Evolutionary conservation across 2,113 vertebrate genomes (phyloP).

Genomic region (Cyprinodon variegatus): DNA sequence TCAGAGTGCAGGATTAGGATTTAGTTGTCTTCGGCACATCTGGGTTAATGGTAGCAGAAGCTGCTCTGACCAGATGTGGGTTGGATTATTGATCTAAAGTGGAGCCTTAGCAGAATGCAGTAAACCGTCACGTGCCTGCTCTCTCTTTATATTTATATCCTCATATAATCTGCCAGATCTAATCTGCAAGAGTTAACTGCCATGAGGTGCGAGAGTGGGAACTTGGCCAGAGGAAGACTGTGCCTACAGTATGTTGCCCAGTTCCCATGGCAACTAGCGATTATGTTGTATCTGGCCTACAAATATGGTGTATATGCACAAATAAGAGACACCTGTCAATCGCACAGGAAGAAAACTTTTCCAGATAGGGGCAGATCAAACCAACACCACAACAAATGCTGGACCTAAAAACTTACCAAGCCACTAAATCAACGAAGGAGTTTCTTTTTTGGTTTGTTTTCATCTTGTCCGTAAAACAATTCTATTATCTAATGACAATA

Average conservation of each 20-base stretch:
- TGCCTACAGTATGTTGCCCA: conserved; percentile 60
- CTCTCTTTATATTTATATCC: conserved; percentile 13
- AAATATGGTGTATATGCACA: conserved; percentile 72
- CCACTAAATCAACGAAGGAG: too few species aligned
- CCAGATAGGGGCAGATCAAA: background rate
- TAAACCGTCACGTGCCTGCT: conserved; percentile 1
- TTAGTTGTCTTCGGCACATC: conserved; percentile 9
- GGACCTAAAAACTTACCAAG: background rate
- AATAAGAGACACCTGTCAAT: conserved; percentile 33
- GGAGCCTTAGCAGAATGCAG: conserved; percentile 1
- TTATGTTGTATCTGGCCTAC: conserved; percentile 73
- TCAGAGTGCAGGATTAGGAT: conserved; percentile 22
- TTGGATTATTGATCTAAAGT: conserved; percentile 67
- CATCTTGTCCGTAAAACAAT: too few species aligned
- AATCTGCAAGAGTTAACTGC: conserved; percentile 55
- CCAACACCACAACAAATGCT: background rate
- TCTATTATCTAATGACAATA: too few species aligned
- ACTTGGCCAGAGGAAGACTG: conserved; percentile 51
- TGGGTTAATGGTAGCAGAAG: conserved; percentile 43
- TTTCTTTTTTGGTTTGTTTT: too few species aligned
- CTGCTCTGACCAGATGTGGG: conserved; percentile 50
- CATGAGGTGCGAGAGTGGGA: conserved; percentile 38
- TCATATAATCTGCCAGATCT: conserved; percentile 33
- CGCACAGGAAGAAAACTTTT: background rate
- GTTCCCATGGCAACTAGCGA: conserved; percentile 75